A percentile compares a stretch with the other conserved stretches of the same genome.
Evolutionary conservation across 2,113 vertebrate genomes (phyloP).

Genomic region (Eurypyga helias): DNA sequence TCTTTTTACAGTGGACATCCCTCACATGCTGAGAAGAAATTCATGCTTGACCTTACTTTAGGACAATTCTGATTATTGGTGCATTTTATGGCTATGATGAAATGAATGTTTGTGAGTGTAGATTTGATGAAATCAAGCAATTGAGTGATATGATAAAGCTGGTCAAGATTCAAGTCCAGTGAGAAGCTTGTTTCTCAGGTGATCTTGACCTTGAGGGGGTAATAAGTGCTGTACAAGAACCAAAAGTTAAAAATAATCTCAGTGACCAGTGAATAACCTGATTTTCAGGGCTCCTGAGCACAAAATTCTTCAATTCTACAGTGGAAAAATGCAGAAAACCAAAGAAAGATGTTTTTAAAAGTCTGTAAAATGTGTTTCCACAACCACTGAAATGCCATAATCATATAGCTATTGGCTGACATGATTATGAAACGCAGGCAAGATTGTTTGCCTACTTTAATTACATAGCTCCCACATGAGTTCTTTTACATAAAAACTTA

Average conservation of each 20-base stretch:
- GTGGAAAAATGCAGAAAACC: background rate
- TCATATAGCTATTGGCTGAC: background rate
- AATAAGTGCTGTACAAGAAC: background rate
- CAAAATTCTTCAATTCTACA: background rate
- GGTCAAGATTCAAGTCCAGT: background rate
- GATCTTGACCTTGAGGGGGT: background rate
- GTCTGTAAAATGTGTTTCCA: background rate
- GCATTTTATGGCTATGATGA: background rate
- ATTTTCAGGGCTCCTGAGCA: background rate
- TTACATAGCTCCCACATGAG: background rate
- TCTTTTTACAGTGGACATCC: background rate
- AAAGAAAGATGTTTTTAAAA: background rate
- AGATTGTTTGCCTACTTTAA: conserved; percentile 27
- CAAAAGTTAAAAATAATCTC: background rate
- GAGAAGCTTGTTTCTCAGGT: background rate
- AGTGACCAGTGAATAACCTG: background rate
- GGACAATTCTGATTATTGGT: background rate
- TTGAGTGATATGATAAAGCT: background rate
- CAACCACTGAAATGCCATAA: background rate
- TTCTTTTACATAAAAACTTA: conserved; percentile 48
- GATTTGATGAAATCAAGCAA: background rate
- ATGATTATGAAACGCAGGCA: conserved; percentile 17
- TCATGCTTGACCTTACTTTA: background rate
- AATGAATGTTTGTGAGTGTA: background rate
- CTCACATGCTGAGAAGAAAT: background rate